Evolutionary conservation across 2,113 vertebrate species (phyloP).

Genomic region (Bombycilla garrulus): DNA sequence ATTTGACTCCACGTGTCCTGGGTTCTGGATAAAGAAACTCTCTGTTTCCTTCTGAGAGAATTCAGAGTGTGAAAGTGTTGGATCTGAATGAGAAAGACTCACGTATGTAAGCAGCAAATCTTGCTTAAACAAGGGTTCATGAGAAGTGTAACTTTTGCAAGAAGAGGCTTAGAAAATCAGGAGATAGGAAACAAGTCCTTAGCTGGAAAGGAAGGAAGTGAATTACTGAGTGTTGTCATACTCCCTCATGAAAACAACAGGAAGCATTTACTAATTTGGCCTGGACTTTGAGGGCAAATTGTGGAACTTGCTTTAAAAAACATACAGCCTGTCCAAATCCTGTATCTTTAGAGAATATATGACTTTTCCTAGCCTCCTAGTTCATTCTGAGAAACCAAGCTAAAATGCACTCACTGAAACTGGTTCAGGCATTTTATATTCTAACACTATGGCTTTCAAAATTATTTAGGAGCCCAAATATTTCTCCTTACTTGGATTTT

Average conservation of each 20-base stretch:
- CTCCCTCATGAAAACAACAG: neutral
- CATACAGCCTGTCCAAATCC: rapidly evolving
- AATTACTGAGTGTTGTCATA: neutral
- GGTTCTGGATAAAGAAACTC: neutral
- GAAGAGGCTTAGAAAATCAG: neutral
- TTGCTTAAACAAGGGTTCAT: neutral
- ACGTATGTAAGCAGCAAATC: neutral
- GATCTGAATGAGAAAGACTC: neutral
- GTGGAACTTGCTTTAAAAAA: neutral
- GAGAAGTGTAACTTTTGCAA: neutral
- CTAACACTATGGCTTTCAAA: neutral
- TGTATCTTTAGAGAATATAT: neutral
- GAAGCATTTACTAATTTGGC: neutral
- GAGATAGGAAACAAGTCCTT: neutral
- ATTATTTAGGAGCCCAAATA: neutral
- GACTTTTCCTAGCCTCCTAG: neutral
- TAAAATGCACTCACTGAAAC: neutral
- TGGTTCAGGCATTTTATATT: neutral
- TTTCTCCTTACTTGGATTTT: neutral
- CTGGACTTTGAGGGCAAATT: neutral
- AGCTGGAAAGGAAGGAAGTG: neutral
- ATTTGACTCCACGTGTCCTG: neutral
- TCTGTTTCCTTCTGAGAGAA: neutral
- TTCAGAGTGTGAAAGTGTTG: neutral
- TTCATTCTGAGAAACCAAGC: neutral